Conservation (phyloP, 2,113 vertebrate genomes). For the Motacilla tschutschensis region DNA sequence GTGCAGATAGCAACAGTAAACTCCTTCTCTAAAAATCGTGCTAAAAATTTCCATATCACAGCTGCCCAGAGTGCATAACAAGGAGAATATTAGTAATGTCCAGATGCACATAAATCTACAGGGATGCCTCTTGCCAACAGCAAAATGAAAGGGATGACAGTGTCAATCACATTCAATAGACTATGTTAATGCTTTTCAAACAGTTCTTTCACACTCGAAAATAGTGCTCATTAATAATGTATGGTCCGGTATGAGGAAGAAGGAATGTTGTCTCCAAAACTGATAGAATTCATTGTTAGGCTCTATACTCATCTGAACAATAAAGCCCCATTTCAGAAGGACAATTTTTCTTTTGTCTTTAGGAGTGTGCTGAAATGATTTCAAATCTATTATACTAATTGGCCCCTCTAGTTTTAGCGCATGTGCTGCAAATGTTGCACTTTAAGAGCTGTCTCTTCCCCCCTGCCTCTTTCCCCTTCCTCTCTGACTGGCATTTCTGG, state of each 20-base stretch:
- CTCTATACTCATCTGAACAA: constrained; percentile 53
- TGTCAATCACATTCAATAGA: constrained; percentile 83
- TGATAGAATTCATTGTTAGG: constrained; percentile 73
- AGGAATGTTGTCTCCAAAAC: constrained; percentile 68
- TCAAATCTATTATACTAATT: constrained; percentile 74
- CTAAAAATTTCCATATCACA: constrained; percentile 78
- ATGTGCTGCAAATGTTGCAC: constrained; percentile 11
- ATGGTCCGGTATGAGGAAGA: constrained; percentile 70
- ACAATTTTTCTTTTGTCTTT: constrained; percentile 75
- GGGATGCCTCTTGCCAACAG: constrained; percentile 76
- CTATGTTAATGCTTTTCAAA: constrained; percentile 85
- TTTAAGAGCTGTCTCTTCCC: not conserved
- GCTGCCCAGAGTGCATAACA: constrained; percentile 73
- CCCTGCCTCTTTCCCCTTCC: not conserved
- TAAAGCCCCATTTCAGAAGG: constrained; percentile 66
- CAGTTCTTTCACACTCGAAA: constrained; percentile 79
- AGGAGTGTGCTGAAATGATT: constrained; percentile 59
- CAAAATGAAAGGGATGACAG: constrained; percentile 79
- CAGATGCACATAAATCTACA: constrained; percentile 79
- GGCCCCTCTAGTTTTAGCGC: constrained; percentile 38
- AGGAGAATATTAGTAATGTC: constrained; percentile 80
- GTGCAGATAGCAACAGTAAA: constrained; percentile 48
- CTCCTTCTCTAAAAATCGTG: constrained; percentile 19
- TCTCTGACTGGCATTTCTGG: constrained; percentile 34
- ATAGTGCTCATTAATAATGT: constrained; percentile 85